phyloP scores from a whole-genome alignment of 2,888 invertebrate species.

The Strigamia maritima region DNA sequence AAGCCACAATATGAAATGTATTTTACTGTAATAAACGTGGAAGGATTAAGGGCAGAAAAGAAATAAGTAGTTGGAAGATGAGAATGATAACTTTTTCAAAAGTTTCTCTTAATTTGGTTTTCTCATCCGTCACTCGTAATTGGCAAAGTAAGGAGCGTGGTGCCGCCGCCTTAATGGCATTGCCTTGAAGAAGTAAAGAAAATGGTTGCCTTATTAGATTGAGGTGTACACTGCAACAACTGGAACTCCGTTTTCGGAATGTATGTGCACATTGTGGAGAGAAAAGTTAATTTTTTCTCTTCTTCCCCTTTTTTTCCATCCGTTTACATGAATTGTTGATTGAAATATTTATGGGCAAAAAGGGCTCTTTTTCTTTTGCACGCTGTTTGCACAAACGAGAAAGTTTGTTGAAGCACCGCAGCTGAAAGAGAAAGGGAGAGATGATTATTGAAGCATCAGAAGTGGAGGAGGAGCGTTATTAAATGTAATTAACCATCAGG shows the following conservation, averaged over 20 bases:
- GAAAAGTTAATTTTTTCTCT: neutral
- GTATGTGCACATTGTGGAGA: neutral
- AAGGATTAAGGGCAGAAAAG: neutral
- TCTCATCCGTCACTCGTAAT: conserved; percentile 31
- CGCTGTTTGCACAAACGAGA: neutral
- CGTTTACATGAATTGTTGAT: conserved; percentile 21
- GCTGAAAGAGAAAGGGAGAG: conserved; percentile 15
- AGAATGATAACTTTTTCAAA: conserved; percentile 16
- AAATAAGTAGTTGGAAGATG: conserved; percentile 8
- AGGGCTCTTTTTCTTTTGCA: neutral
- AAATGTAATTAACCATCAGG: conserved; percentile 34
- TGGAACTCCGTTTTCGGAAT: conserved; percentile 16
- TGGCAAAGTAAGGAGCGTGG: conserved; percentile 24
- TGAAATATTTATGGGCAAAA: conserved; percentile 25
- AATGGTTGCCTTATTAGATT: conserved; percentile 34
- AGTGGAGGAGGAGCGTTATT: conserved; percentile 8
- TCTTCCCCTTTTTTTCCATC: neutral
- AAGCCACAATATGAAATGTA: neutral
- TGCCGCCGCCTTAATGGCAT: conserved; percentile 14
- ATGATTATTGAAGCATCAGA: conserved; percentile 31
- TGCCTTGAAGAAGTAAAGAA: conserved; percentile 31
- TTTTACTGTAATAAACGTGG: neutral
- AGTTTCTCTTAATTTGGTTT: conserved; percentile 31
- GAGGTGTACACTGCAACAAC: conserved; percentile 25
- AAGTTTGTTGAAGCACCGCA: conserved; percentile 11